Percentiles rank a stretch among this genome's conserved stretches.
Evolutionary conservation across 1,140 invertebrate genomes (phyloP).

Genomic region (Meloidogyne hapla): DNA sequence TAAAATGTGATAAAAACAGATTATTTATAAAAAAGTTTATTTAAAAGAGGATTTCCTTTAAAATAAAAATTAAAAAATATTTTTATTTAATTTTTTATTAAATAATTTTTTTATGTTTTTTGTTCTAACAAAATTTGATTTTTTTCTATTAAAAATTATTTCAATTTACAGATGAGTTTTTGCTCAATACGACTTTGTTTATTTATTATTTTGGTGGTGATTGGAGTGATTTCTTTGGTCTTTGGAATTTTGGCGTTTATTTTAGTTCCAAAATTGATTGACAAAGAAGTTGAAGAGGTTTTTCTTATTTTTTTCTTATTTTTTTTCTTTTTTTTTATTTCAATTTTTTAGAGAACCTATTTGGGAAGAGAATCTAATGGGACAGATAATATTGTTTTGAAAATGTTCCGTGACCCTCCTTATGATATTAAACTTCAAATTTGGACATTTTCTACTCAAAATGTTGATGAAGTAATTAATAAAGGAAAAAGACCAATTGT

Average conservation of each 20-base stretch:
- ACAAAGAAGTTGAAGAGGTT: constrained; percentile 21
- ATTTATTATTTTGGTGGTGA: neutral
- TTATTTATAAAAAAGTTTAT: too few relatives aligned
- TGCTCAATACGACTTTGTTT: neutral
- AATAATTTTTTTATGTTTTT: neutral
- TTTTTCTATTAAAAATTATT: neutral
- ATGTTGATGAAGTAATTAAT: constrained; percentile 47
- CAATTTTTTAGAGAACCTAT: constrained; percentile 34
- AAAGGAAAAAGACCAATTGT: constrained; percentile 50
- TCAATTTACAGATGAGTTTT: neutral
- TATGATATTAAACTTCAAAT: constrained; percentile 41
- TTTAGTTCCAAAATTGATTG: constrained; percentile 25
- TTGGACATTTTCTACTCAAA: constrained; percentile 52
- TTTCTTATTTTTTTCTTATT: constrained; percentile 8
- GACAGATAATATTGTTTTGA: constrained; percentile 43
- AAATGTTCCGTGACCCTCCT: constrained; percentile 35
- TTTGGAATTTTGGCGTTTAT: constrained; percentile 21
- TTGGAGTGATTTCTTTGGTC: constrained; percentile 6
- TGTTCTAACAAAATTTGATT: too few relatives aligned
- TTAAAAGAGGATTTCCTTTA: too few relatives aligned
- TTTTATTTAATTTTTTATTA: too few relatives aligned
- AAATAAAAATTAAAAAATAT: too few relatives aligned
- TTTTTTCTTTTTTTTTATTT: constrained; percentile 17
- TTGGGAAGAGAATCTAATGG: constrained; percentile 38
- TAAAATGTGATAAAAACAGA: too few relatives aligned